phyloP scores from a whole-genome alignment of 2,797 vertebrate species.

The Macroramphosus scolopax region DNA sequence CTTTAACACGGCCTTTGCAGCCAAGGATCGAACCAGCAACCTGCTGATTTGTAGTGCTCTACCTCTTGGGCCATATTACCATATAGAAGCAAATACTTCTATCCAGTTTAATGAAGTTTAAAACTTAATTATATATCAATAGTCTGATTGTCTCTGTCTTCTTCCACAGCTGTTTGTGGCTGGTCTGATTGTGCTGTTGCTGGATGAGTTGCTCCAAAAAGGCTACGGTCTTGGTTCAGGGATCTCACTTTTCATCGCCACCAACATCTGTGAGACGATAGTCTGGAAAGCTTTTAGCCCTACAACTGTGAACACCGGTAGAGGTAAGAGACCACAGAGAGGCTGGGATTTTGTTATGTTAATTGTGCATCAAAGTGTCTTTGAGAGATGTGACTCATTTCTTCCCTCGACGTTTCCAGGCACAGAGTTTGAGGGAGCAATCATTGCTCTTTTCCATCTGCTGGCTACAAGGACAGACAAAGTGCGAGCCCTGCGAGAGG shows the following conservation, averaged over 20 bases:
- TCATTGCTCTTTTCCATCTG: slow-evolving; percentile 96
- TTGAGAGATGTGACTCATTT: slow-evolving; percentile 4
- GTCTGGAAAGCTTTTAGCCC: slow-evolving; percentile 99
- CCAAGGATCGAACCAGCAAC: too few species aligned
- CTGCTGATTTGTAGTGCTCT: too few species aligned
- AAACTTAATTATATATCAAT: too few species aligned
- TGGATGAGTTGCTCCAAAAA: slow-evolving; percentile 96
- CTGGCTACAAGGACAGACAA: slow-evolving; percentile 97
- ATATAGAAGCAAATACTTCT: too few species aligned
- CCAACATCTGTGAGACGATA: slow-evolving; percentile 98
- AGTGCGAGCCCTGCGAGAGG: slow-evolving; percentile 94
- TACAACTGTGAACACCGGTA: slow-evolving; percentile 96
- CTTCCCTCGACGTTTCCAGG: slow-evolving; percentile 67
- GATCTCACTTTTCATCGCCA: slow-evolving; percentile 98
- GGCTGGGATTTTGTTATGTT: too few species aligned
- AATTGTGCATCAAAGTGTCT: too few species aligned
- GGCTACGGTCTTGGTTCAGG: slow-evolving; percentile 97
- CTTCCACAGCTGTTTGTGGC: slow-evolving; percentile 90
- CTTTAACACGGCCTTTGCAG: too few species aligned
- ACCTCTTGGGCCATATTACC: too few species aligned
- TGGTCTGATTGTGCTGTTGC: slow-evolving; percentile 92
- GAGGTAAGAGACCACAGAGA: slow-evolving; percentile 81
- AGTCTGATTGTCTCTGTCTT: slow-evolving; percentile 24
- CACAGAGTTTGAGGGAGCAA: slow-evolving; percentile 96
- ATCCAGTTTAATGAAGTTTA: too few species aligned